Conservation (phyloP, 1,140 invertebrate species). For the Argopecten irradians region DNA sequence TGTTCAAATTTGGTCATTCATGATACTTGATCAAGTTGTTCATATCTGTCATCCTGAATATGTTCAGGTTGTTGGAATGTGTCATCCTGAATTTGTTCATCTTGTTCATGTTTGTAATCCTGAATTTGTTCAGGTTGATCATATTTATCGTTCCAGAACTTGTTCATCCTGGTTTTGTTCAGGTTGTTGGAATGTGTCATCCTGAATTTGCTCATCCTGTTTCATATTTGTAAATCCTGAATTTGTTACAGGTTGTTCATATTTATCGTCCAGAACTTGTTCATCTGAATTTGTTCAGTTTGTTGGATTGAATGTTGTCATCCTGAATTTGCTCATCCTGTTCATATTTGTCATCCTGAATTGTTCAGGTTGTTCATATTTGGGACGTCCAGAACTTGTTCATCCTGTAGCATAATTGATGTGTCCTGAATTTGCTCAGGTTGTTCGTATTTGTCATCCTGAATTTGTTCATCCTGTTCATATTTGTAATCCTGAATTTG, state of each 20-base stretch:
- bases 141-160: no score
- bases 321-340: not conserved
- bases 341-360: not conserved
- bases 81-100: no score
- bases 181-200: not conserved
- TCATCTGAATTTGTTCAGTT: not conserved
- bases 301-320: not conserved
- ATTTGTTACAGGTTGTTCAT: not conserved
- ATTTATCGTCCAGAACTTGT: not conserved
- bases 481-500: no score
- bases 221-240: not conserved
- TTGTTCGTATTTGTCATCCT: no score
- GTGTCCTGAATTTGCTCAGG: no score
- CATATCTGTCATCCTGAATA: not conserved
- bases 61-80: not conserved
- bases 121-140: no score
- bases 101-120: no score
- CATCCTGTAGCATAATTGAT: no score
- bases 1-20: not conserved
- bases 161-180: not conserved
- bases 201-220: not conserved
- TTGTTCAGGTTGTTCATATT: not conserved
- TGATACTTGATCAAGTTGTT: not conserved
- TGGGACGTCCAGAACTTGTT: no score
- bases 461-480: no score